Evolutionary conservation across 2,113 vertebrate species (phyloP).

Genomic region (Oriolus oriolus): DNA sequence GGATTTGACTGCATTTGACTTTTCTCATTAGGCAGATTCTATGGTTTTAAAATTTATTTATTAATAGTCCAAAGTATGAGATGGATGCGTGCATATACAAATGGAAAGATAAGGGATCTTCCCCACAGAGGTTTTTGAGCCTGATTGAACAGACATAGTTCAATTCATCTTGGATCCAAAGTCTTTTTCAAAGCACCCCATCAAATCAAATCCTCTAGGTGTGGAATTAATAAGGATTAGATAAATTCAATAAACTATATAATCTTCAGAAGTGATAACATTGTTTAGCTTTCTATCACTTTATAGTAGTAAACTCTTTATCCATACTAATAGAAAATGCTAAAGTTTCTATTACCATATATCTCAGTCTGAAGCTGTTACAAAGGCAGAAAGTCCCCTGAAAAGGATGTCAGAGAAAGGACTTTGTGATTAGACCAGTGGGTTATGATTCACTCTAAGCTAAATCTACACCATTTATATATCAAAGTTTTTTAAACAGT

Average conservation of each 20-base stretch:
- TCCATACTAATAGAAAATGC: slow-evolving; percentile 22
- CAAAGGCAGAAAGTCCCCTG: not conserved
- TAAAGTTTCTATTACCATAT: not conserved
- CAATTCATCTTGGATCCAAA: not conserved
- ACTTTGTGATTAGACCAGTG: not conserved
- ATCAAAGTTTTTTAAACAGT: not conserved
- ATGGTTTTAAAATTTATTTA: not conserved
- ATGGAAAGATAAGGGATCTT: not conserved
- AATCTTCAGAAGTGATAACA: slow-evolving; percentile 45
- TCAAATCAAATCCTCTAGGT: slow-evolving; percentile 38
- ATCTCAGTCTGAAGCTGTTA: not conserved
- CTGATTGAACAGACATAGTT: not conserved
- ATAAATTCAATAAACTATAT: slow-evolving; percentile 55
- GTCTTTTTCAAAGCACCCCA: slow-evolving; percentile 9
- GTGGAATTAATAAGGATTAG: slow-evolving; percentile 55
- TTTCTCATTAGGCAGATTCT: not conserved
- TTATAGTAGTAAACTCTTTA: slow-evolving; percentile 32
- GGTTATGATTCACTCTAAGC: not conserved
- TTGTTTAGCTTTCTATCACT: slow-evolving; percentile 26
- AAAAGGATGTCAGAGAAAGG: not conserved
- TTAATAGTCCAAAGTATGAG: not conserved
- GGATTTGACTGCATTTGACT: not conserved
- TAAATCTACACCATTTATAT: not conserved
- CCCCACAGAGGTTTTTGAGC: not conserved
- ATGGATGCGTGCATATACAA: accelerated